phyloP scores from a whole-genome alignment of 2,113 vertebrate genomes.

The Bostrychus sinensis region DNA sequence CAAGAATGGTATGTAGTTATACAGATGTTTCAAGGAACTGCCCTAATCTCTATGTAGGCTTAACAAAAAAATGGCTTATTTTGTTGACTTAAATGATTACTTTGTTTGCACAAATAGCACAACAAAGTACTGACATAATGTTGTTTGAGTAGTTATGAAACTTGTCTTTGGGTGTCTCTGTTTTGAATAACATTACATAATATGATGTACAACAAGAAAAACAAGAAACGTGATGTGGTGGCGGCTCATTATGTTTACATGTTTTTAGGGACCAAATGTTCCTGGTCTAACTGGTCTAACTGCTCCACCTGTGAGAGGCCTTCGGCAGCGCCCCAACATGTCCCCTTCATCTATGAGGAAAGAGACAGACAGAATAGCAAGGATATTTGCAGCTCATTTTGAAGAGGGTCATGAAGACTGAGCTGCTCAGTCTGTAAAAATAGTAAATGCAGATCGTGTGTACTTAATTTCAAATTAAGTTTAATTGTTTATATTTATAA shows the following conservation, averaged over 20 bases:
- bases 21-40: not conserved
- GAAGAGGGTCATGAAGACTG: slow-evolving; percentile 64
- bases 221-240: not conserved
- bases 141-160: not conserved
- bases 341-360: slow-evolving; percentile 63
- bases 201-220: not conserved
- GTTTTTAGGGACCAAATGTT: slow-evolving; percentile 33
- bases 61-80: slow-evolving; percentile 2
- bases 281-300: no score
- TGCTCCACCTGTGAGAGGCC: slow-evolving; percentile 45
- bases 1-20: not conserved
- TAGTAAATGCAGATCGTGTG: not conserved
- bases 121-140: not conserved
- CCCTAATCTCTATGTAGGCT: not conserved
- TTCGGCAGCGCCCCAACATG: slow-evolving; percentile 65
- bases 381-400: slow-evolving; percentile 87
- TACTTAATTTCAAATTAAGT: slow-evolving; percentile 22
- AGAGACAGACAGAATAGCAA: slow-evolving; percentile 86
- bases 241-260: slow-evolving; percentile 19
- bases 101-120: not conserved
- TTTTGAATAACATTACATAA: not conserved
- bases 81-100: not conserved
- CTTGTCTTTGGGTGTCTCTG: not conserved
- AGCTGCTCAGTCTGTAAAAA: not conserved
- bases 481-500: slow-evolving; percentile 58